phyloP scores from a whole-genome alignment of 2,113 vertebrate species.

The Steatornis caripensis region DNA sequence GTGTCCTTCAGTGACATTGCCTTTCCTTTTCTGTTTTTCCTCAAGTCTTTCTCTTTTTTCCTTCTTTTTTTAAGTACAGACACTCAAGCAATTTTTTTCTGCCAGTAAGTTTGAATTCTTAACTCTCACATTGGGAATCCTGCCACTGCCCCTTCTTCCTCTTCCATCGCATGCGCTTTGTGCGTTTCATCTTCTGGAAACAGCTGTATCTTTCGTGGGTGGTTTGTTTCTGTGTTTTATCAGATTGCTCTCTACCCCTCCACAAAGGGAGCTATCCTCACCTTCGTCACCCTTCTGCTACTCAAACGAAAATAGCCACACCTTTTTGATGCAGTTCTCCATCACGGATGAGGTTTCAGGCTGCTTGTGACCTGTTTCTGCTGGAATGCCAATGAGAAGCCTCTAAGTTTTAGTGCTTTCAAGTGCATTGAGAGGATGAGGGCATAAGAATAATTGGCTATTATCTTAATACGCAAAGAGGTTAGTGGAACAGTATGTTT shows the following conservation, averaged over 20 bases:
- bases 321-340: not conserved
- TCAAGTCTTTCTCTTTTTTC: not conserved
- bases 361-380: rapidly evolving
- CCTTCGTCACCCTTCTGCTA: not conserved
- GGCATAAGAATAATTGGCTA: not conserved
- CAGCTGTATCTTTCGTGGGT: not conserved
- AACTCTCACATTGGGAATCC: not conserved
- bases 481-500: not conserved
- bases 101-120: not conserved
- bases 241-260: not conserved
- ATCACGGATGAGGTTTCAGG: not conserved
- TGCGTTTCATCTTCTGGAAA: not conserved
- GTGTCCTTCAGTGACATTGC: not conserved
- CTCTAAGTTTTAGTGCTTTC: not conserved
- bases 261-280: not conserved
- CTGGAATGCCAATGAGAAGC: not conserved
- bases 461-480: not conserved
- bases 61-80: not conserved
- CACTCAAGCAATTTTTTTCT: not conserved
- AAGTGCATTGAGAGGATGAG: not conserved
- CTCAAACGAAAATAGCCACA: not conserved
- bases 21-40: not conserved
- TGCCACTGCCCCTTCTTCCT: not conserved
- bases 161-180: not conserved
- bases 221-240: not conserved